Evolutionary conservation across 2,888 invertebrate genomes (phyloP).

Genomic region (Leptopilina drosophilae): DNA sequence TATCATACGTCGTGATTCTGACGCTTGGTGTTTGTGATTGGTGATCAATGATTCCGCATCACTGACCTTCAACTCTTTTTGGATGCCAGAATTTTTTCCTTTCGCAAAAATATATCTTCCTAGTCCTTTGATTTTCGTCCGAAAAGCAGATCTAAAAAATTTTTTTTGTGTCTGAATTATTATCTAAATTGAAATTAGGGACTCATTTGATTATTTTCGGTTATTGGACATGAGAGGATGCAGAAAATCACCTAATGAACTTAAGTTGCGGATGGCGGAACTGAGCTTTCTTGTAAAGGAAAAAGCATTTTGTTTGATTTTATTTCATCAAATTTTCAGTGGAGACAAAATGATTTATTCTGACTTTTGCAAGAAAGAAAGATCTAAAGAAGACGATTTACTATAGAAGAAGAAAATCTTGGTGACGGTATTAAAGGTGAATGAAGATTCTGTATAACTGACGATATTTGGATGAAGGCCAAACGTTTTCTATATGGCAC

Average conservation of each 20-base stretch:
- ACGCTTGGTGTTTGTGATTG: slow-evolving; percentile 19
- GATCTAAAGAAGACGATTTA: slow-evolving; percentile 21
- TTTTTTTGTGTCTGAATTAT: too few relatives aligned
- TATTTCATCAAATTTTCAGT: not conserved
- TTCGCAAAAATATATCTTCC: not conserved
- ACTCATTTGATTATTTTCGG: too few relatives aligned
- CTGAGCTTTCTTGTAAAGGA: too few relatives aligned
- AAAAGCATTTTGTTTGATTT: too few relatives aligned
- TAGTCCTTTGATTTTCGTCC: not conserved
- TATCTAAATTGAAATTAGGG: too few relatives aligned
- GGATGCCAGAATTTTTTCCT: not conserved
- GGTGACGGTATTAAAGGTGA: slow-evolving; percentile 38
- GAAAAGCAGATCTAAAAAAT: too few relatives aligned
- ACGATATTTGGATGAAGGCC: slow-evolving; percentile 34
- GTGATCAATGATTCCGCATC: slow-evolving; percentile 32
- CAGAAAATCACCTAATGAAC: too few relatives aligned
- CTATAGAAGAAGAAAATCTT: slow-evolving; percentile 12
- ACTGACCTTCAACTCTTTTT: not conserved
- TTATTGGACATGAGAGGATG: too few relatives aligned
- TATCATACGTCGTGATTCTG: slow-evolving; percentile 20
- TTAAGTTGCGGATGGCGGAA: too few relatives aligned
- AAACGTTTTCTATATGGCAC: not conserved
- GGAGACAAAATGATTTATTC: not conserved
- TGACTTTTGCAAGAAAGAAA: not conserved
- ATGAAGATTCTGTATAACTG: slow-evolving; percentile 8